Conservation (phyloP, 2,888 invertebrate species). For the Tetheella fluctuosa region DNA sequence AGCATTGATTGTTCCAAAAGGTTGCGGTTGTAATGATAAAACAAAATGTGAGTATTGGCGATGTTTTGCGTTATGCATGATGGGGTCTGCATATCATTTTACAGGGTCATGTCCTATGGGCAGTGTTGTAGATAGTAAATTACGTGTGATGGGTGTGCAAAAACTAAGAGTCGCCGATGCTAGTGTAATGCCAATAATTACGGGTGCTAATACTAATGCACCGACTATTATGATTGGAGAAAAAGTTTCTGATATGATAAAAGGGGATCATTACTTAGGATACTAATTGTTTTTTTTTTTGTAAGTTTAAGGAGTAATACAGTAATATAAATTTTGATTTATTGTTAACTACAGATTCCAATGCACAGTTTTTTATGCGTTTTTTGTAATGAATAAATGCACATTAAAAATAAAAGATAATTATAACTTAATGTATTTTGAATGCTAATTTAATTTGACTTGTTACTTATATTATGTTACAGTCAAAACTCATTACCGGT, state of each 20-base stretch:
- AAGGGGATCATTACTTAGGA: background rate
- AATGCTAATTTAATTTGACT: background rate
- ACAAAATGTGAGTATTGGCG: conserved; percentile 48
- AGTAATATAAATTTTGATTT: no score
- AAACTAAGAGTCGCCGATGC: conserved; percentile 81
- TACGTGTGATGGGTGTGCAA: conserved; percentile 78
- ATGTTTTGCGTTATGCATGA: conserved; percentile 58
- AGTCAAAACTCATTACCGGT: no score
- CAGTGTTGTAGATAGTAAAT: conserved; percentile 51
- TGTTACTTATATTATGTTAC: background rate
- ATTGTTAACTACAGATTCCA: no score
- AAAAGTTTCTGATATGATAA: conserved; percentile 46
- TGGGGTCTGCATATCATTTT: conserved; percentile 84
- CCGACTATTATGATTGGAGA: conserved; percentile 86
- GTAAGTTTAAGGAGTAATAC: no score
- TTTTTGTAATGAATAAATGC: no score
- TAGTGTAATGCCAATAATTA: conserved; percentile 85
- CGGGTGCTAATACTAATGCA: conserved; percentile 85
- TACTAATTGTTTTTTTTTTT: background rate
- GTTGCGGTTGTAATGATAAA: conserved; percentile 34
- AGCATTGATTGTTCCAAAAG: conserved; percentile 31
- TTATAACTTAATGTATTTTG: no score
- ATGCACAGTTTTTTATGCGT: no score
- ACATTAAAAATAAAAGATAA: no score
- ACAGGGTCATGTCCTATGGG: conserved; percentile 59